A percentile compares a stretch with the other conserved stretches of the same genome.
Conservation (phyloP, 1,140 invertebrate genomes). For the Drosophila navojoa region DNA sequence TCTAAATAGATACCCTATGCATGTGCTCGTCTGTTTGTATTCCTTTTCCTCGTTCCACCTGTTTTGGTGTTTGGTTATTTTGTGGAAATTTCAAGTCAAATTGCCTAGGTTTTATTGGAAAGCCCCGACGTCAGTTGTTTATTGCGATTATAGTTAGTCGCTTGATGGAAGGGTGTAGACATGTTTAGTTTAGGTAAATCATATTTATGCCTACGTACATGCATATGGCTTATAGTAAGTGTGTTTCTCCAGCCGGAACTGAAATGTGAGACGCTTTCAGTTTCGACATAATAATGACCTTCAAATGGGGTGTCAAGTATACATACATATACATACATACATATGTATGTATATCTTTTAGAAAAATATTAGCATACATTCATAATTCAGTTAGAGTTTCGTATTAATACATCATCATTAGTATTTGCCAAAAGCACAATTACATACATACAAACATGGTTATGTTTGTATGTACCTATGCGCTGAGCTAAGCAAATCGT, state of each 20-base stretch:
- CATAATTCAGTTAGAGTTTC: background rate
- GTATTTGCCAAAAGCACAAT: background rate
- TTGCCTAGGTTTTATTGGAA: constrained; percentile 62
- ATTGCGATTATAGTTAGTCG: background rate
- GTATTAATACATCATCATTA: background rate
- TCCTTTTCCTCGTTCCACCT: constrained; percentile 28
- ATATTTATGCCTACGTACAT: background rate
- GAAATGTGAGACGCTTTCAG: background rate
- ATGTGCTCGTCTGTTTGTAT: constrained; percentile 17
- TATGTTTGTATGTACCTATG: constrained; percentile 1
- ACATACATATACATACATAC: background rate
- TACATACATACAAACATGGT: background rate
- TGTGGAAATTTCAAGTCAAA: constrained; percentile 64
- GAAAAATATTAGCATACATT: background rate
- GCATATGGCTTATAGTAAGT: background rate
- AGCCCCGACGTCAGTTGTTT: constrained; percentile 34
- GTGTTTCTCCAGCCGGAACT: background rate
- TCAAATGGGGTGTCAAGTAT: background rate
- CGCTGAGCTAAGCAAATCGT: constrained; percentile 1
- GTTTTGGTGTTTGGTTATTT: constrained; percentile 64
- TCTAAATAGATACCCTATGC: background rate
- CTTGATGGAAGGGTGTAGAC: constrained; percentile 11
- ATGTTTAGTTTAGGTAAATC: background rate
- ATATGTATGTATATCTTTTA: background rate
- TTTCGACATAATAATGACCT: constrained; percentile 6